A percentile compares a stretch with the other conserved stretches of the same genome.
Evolutionary conservation across 1,140 invertebrate genomes (phyloP).

Genomic region (Drosophila willistoni): DNA sequence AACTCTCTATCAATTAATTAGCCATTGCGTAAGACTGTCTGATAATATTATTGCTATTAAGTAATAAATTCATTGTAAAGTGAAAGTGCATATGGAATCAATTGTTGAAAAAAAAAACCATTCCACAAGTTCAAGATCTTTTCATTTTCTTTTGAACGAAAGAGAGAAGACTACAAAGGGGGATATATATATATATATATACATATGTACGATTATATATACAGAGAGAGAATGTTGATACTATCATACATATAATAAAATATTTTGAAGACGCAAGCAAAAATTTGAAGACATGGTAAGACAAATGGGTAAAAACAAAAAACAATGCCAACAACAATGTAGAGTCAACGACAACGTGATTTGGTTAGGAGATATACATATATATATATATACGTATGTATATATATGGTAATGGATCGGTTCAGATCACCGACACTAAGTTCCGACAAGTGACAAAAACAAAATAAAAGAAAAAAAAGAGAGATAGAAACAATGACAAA

Average conservation of each 20-base stretch:
- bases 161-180: conserved; percentile 3
- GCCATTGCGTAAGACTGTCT: too few relatives aligned
- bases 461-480: conserved; percentile 56
- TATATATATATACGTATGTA: too few relatives aligned
- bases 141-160: not conserved
- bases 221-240: conserved; percentile 32
- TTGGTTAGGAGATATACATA: conserved; percentile 33
- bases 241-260: conserved; percentile 30
- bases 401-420: conserved; percentile 36
- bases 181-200: not conserved
- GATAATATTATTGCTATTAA: conserved; percentile 13
- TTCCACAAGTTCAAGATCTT: conserved; percentile 47
- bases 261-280: conserved; percentile 14
- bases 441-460: conserved; percentile 43
- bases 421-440: conserved; percentile 23
- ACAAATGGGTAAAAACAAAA: conserved; percentile 1
- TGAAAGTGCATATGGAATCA: conserved; percentile 28
- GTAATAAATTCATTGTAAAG: not conserved
- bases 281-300: conserved; percentile 5
- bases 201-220: not conserved
- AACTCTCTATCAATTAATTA: too few relatives aligned
- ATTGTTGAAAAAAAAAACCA: conserved; percentile 1
- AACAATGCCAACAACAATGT: conserved; percentile 13
- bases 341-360: conserved; percentile 48
- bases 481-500: not conserved